phyloP scores from a whole-genome alignment of 2,888 invertebrate genomes.

The Drosophila prolongata region DNA sequence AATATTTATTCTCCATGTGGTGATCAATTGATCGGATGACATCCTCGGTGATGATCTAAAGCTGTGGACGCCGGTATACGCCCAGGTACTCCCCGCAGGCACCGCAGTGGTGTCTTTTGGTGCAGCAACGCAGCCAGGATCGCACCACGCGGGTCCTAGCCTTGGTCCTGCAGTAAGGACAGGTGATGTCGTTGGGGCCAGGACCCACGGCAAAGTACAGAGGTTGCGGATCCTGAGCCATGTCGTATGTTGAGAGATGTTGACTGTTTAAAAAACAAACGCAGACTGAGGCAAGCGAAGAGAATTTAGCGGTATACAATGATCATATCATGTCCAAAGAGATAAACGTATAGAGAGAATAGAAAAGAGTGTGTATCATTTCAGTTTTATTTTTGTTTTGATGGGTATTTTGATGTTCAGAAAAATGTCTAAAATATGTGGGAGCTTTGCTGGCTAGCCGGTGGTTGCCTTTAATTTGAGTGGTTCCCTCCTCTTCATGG shows the following conservation, averaged over 20 bases:
- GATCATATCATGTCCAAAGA: neutral
- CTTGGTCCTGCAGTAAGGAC: slow-evolving; percentile 79
- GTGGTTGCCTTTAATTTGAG: slow-evolving; percentile 57
- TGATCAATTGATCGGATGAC: neutral
- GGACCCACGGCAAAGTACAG: slow-evolving; percentile 83
- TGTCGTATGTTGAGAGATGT: slow-evolving; percentile 35
- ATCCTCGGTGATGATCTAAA: slow-evolving; percentile 45
- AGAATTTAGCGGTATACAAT: slow-evolving; percentile 6
- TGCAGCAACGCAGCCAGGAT: slow-evolving; percentile 73
- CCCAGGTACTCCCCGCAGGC: slow-evolving; percentile 83
- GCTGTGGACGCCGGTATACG: slow-evolving; percentile 81
- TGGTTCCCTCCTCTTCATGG: slow-evolving; percentile 75
- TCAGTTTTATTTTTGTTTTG: slow-evolving; percentile 24
- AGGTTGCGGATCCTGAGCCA: slow-evolving; percentile 60
- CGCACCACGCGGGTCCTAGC: slow-evolving; percentile 75
- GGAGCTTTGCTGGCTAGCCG: slow-evolving; percentile 17
- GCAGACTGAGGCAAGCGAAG: slow-evolving; percentile 42
- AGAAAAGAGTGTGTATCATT: slow-evolving; percentile 12
- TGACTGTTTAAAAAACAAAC: slow-evolving; percentile 36
- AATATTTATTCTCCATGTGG: neutral
- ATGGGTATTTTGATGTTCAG: slow-evolving; percentile 9
- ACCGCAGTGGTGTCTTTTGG: slow-evolving; percentile 80
- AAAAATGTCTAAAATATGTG: slow-evolving; percentile 3
- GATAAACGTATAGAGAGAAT: neutral
- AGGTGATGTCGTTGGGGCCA: slow-evolving; percentile 77